These are phyloP conservation scores for Sphenodon punctatus DNA, from an alignment of 2,797 vertebrate species.

Conservation along the genomic window DNA sequence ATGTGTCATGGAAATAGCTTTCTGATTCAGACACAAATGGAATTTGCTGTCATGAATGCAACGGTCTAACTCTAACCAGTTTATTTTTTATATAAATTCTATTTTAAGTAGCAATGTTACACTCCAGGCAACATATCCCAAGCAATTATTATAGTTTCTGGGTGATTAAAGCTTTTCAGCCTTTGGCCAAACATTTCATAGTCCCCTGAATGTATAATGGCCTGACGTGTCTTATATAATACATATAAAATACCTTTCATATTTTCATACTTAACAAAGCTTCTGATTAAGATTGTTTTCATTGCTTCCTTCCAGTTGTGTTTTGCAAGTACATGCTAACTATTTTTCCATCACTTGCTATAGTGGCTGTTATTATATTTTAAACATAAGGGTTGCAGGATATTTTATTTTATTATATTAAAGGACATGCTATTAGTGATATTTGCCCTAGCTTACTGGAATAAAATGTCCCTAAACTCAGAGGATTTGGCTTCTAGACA, in stretches of 20 bases:
- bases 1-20: neutral
- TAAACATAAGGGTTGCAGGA: no score
- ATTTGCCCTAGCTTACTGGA: no score
- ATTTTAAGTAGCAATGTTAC: neutral
- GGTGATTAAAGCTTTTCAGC: neutral
- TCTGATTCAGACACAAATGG: neutral
- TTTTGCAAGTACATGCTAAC: neutral
- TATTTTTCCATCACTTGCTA: neutral
- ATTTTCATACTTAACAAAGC: neutral
- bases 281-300: neutral
- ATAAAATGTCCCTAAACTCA: no score
- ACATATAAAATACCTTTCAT: neutral
- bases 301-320: neutral
- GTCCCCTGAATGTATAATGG: rapidly evolving
- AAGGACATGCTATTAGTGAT: no score
- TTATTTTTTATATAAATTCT: neutral
- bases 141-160: neutral
- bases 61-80: neutral
- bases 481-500: no score
- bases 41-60: neutral
- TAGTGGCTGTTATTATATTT: no score
- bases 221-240: neutral
- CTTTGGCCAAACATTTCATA: neutral
- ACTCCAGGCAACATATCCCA: neutral
- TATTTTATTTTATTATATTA: no score